Percentiles rank a stretch among this genome's conserved stretches.
Evolutionary conservation across 2,888 invertebrate genomes (phyloP).

Genomic region (Lepidonotus clava): DNA sequence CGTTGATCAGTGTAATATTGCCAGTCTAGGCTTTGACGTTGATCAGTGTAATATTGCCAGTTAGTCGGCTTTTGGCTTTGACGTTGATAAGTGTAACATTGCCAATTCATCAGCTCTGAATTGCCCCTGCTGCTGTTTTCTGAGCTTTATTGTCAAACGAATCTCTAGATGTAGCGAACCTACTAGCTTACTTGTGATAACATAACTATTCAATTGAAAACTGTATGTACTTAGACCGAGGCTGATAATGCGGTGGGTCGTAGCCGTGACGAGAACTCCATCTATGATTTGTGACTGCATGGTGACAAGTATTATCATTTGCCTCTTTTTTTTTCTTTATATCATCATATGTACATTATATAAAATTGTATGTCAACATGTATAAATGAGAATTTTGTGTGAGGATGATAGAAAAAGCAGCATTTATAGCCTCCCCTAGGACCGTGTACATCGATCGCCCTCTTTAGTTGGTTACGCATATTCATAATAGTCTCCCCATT

Average conservation of each 20-base stretch:
- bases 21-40: no score
- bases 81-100: no score
- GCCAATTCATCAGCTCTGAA: no score
- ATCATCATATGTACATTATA: neutral
- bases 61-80: no score
- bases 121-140: constrained; percentile 11
- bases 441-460: neutral
- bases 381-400: neutral
- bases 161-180: constrained; percentile 44
- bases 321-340: no score
- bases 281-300: neutral
- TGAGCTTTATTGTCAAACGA: constrained; percentile 16
- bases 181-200: constrained; percentile 41
- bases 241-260: neutral
- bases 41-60: no score
- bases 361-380: constrained; percentile 9
- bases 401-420: neutral
- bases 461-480: neutral
- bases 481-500: neutral
- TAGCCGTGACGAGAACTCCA: neutral
- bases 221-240: constrained; percentile 26
- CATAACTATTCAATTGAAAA: neutral
- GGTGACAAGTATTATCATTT: constrained; percentile 10
- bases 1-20: no score
- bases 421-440: neutral